These are phyloP conservation scores for Hecatera dysodea DNA, from an alignment of 2,888 invertebrate species.

Conservation along the genomic window DNA sequence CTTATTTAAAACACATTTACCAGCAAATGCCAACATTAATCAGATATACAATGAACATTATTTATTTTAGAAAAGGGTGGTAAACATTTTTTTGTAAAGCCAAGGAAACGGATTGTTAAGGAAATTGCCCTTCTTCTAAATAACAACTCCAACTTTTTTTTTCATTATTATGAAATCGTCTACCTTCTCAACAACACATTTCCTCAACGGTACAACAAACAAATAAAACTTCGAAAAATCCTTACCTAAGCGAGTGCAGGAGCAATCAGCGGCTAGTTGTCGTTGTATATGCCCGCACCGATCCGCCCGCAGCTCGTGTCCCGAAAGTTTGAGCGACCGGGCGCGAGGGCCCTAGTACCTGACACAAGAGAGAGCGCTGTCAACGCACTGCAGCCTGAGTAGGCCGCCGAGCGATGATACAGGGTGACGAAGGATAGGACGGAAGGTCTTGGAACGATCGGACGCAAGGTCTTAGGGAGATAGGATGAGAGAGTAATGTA, in stretches of 20 bases:
- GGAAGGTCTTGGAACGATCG: not conserved
- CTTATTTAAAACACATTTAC: too few species aligned
- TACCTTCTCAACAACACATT: not conserved
- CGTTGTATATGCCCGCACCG: slow-evolving; percentile 86
- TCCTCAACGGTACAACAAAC: not conserved
- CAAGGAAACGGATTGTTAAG: too few species aligned
- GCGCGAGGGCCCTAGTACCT: slow-evolving; percentile 90
- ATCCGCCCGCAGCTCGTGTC: slow-evolving; percentile 88
- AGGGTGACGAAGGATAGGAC: slow-evolving; percentile 31
- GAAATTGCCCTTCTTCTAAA: too few species aligned
- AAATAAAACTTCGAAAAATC: slow-evolving; percentile 39
- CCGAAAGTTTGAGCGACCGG: slow-evolving; percentile 88
- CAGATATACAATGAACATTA: too few species aligned
- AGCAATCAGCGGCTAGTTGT: slow-evolving; percentile 82
- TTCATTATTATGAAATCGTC: too few species aligned
- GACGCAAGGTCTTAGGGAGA: slow-evolving; percentile 9
- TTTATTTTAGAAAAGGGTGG: too few species aligned
- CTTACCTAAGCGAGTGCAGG: slow-evolving; percentile 85
- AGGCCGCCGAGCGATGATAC: slow-evolving; percentile 73
- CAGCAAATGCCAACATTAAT: too few species aligned
- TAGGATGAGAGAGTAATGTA: not conserved
- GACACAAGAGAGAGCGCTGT: slow-evolving; percentile 82
- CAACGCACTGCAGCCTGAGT: slow-evolving; percentile 77
- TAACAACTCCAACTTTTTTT: too few species aligned
- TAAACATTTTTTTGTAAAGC: too few species aligned